Evolutionary conservation across 2,113 vertebrate genomes (phyloP), one percentile per base, ranked within the genome.

Genomic region (Verasper variegatus): DNA sequence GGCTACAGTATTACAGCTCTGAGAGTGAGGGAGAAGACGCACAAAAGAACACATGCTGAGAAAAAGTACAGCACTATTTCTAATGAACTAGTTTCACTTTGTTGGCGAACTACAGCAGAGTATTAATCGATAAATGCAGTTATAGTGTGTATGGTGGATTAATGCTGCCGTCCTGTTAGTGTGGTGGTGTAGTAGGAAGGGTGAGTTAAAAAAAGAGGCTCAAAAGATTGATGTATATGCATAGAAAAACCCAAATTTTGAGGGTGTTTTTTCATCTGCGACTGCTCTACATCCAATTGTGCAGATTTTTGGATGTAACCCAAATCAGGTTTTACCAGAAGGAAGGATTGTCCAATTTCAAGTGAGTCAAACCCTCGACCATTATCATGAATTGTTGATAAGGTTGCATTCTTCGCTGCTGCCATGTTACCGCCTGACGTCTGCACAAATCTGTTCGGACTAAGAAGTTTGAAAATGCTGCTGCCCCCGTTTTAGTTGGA

Each of bases 21-120:
- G 68, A 80, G 61, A 78, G 75, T 14, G 21, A 63, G 26, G 61
- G 69, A 55, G 54, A 42, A 74, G 31, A 42, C 40, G 51, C 47
- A 47, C 15, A 65, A 26, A 31, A 4, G 57, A 74, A 56, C 40
- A 52, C 21, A 42, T 31, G 31, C 31, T 31, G 31, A 31, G 31
- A 31, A 31, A 52, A 86, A 76, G 77, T 37, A 45, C 10, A 10
- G 40, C 42, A 23, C 31, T 26, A 14, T 23, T 61, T 72, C 21
- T n/a, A 65, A 47, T 63, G 47, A 84, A 42, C 57, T 49, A 1
- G 20, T 27, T 54, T 17, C 10, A 72, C 58, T 60, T 24, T 60
- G 21, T 49, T 51, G n/a, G 21, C 35, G 3, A 70, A 63, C 31
- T 67, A 24, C 12, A 66, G 67, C 31, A 12, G 1, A n/a, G 40